Evolutionary conservation across 1,140 invertebrate species (phyloP), one percentile per base, ranked within the genome.

Genomic region (Drosophila insularis): DNA sequence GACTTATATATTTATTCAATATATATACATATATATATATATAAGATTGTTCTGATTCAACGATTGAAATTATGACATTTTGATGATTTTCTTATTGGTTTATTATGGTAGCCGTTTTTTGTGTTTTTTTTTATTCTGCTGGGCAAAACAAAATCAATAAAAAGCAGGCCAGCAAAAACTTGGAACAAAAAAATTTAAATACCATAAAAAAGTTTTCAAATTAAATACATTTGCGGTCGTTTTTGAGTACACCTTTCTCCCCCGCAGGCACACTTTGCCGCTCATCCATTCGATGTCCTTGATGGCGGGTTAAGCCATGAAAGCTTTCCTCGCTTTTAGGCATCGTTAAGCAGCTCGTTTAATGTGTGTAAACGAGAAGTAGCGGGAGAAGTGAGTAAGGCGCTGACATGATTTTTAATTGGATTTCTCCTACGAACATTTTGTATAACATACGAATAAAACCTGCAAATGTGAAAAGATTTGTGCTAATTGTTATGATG

Each of bases 51-150:
- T 32, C 63, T 61, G 69, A 61, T 63, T 75, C 55, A 73, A 66
- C 85, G 80, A 89, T 89, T 89, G 84, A 89, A 89, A 89, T 89
- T 89, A 89, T 89, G 84, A 90, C 84, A 89, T 89, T 89, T 89
- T 89, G 84, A 89, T 89, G 84, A 89, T 89, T 89, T 89, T 81
- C 86, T 89, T 89, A 89, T 87, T 84, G 84, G 82, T 80, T 86
- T 84, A 76, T 86, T 89, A 89, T 80, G 13, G 32, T 19, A 23
- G 73, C 59, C 73, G 68, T 63, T 21, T 74, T 74, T 63, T 56
- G 39, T 50, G 39, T 74, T 7, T 23, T 23, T 23, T 2, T 23
- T 23, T 23, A 4, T 6, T 27, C 6, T 5, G 27, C 4, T 6
- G 27, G 50, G 40, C 43, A 58, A 67, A 54, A 71, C 27, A 76